Conservation (phyloP, 2,797 vertebrate genomes). For the Sarcophilus harrisii region DNA sequence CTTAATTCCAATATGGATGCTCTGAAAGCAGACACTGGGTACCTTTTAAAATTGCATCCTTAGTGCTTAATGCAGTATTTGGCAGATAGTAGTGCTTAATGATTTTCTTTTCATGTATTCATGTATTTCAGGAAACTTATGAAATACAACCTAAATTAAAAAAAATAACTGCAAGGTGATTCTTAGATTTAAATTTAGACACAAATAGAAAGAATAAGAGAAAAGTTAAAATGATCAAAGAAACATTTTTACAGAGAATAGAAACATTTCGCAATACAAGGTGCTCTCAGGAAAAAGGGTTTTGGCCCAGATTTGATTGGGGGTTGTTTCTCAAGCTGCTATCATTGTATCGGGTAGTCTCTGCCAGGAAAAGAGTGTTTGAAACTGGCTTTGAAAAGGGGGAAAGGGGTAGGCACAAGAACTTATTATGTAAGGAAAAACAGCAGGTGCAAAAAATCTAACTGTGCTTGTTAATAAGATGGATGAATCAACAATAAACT, state of each 20-base stretch:
- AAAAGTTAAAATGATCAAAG: constrained; percentile 97
- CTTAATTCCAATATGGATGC: neutral
- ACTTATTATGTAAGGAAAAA: constrained; percentile 98
- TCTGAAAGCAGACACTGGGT: neutral
- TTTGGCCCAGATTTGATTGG: constrained; percentile 98
- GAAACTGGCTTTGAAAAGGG: constrained; percentile 98
- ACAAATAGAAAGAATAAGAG: constrained; percentile 94
- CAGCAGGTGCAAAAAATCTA: constrained; percentile 97
- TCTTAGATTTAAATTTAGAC: constrained; percentile 86
- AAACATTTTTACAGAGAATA: constrained; percentile 97
- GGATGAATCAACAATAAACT: constrained; percentile 98
- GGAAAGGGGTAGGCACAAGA: constrained; percentile 97
- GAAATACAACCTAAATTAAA: neutral
- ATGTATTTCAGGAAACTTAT: neutral
- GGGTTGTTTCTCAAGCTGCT: constrained; percentile 96
- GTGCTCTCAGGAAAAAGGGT: constrained; percentile 97
- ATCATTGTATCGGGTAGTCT: constrained; percentile 96
- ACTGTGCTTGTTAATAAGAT: constrained; percentile 99
- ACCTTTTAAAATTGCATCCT: neutral
- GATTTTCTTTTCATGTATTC: neutral
- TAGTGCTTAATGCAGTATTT: neutral
- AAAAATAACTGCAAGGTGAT: neutral
- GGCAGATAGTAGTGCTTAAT: neutral
- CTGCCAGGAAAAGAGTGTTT: constrained; percentile 98
- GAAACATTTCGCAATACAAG: constrained; percentile 98